phyloP scores from a whole-genome alignment of 2,888 invertebrate species.

The Lobophora halterata region DNA sequence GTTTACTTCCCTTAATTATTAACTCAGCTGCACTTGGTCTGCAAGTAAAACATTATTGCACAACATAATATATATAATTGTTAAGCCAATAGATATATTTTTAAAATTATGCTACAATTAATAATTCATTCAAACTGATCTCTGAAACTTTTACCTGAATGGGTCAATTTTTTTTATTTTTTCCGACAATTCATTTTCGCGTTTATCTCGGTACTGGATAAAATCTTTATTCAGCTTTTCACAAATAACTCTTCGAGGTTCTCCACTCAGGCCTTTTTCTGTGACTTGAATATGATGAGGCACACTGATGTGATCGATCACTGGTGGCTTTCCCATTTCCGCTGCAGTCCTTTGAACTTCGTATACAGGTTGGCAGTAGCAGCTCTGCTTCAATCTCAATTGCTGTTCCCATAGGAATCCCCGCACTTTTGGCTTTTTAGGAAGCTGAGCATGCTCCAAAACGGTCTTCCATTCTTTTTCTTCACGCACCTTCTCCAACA shows the following conservation, averaged over 20 bases:
- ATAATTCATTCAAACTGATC: not conserved
- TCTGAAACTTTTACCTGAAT: constrained; percentile 44
- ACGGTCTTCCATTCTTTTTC: constrained; percentile 59
- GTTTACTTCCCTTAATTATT: constrained; percentile 56
- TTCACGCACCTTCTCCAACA: constrained; percentile 49
- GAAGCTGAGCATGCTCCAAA: constrained; percentile 60
- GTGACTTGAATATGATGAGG: constrained; percentile 52
- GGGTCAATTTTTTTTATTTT: constrained; percentile 60
- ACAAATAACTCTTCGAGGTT: constrained; percentile 39
- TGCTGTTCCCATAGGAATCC: constrained; percentile 58
- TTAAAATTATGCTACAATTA: not conserved
- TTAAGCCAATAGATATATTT: not conserved
- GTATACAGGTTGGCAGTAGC: constrained; percentile 57
- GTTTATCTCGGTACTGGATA: constrained; percentile 45
- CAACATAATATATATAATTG: not conserved
- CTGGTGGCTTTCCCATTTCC: constrained; percentile 52
- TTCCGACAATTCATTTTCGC: constrained; percentile 47
- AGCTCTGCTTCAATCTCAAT: constrained; percentile 50
- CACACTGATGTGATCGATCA: constrained; percentile 61
- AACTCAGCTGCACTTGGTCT: constrained; percentile 54
- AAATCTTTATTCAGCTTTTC: constrained; percentile 48
- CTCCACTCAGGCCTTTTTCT: constrained; percentile 57
- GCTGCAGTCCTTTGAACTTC: constrained; percentile 55
- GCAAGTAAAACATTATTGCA: constrained; percentile 16
- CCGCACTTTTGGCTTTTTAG: constrained; percentile 46